These are phyloP conservation scores for Synanthedon tipuliformis DNA, from an alignment of 2,888 invertebrate genomes.

Conservation along the genomic window DNA sequence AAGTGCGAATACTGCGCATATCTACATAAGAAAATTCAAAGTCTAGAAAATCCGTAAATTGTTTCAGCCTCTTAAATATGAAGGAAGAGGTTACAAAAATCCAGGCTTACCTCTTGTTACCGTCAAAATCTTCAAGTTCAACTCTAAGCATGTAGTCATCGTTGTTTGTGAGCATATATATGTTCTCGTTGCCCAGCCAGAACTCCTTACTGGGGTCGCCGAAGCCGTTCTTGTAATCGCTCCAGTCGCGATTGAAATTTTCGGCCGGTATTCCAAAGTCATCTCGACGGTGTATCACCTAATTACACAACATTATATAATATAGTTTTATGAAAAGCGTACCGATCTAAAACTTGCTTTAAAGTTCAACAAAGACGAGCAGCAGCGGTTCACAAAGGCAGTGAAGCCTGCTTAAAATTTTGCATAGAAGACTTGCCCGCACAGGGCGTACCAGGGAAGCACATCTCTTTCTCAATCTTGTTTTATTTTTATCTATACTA, in stretches of 20 bases:
- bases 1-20: conserved; percentile 92
- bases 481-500: too few species aligned
- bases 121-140: conserved; percentile 92
- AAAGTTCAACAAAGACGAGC: too few species aligned
- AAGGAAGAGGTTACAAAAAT: too few species aligned
- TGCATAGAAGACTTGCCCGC: too few species aligned
- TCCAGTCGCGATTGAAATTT: conserved; percentile 93
- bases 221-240: conserved; percentile 92
- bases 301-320: conserved; percentile 1
- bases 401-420: too few species aligned
- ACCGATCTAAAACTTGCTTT: too few species aligned
- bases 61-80: too few species aligned
- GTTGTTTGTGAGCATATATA: conserved; percentile 92
- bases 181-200: conserved; percentile 94
- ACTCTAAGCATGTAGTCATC: conserved; percentile 89
- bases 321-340: conserved; percentile 3
- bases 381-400: too few species aligned
- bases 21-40: conserved; percentile 47
- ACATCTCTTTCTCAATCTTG: too few species aligned
- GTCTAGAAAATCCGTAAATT: too few species aligned
- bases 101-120: conserved; percentile 81
- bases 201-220: conserved; percentile 91
- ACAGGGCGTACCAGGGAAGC: too few species aligned
- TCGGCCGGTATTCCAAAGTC: conserved; percentile 89
- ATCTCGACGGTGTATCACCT: conserved; percentile 92